Percentiles rank a stretch among this genome's conserved stretches.
phyloP scores from a whole-genome alignment of 2,888 invertebrate species.

The Napeogenes inachia region DNA sequence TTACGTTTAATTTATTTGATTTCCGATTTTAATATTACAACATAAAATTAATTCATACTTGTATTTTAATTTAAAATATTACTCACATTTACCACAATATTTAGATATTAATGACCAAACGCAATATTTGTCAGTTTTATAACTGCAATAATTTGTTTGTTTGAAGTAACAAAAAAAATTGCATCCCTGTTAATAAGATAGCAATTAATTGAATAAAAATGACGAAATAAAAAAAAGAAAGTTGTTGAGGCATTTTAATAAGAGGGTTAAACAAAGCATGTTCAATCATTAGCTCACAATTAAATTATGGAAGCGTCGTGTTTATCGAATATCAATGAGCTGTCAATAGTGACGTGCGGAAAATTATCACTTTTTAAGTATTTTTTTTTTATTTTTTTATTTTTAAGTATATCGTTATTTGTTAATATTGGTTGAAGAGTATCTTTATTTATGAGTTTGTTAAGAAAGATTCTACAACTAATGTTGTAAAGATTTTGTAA shows the following conservation, averaged over 20 bases:
- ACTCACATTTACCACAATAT: too few relatives aligned
- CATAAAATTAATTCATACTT: neutral
- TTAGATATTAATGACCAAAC: too few relatives aligned
- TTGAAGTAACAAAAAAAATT: too few relatives aligned
- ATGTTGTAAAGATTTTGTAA: too few relatives aligned
- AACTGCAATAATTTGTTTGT: too few relatives aligned
- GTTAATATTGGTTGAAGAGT: too few relatives aligned
- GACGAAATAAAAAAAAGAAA: conserved; percentile 16
- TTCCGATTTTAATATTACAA: neutral
- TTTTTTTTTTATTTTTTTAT: too few relatives aligned
- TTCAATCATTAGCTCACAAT: conserved; percentile 31
- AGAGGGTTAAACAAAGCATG: conserved; percentile 23
- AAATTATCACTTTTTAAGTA: too few relatives aligned
- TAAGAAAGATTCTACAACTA: too few relatives aligned
- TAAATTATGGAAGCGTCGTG: conserved; percentile 21
- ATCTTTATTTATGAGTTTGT: too few relatives aligned
- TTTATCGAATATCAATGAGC: conserved; percentile 11
- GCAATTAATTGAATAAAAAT: conserved; percentile 31
- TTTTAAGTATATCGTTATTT: too few relatives aligned
- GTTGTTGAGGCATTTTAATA: conserved; percentile 29
- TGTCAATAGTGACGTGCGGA: neutral
- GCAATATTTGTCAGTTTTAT: too few relatives aligned
- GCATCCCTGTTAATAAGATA: conserved; percentile 25
- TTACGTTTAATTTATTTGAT: neutral
- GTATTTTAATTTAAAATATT: neutral